phyloP scores from a whole-genome alignment of 2,113 vertebrate species.

The Glaucidium brasilianum region DNA sequence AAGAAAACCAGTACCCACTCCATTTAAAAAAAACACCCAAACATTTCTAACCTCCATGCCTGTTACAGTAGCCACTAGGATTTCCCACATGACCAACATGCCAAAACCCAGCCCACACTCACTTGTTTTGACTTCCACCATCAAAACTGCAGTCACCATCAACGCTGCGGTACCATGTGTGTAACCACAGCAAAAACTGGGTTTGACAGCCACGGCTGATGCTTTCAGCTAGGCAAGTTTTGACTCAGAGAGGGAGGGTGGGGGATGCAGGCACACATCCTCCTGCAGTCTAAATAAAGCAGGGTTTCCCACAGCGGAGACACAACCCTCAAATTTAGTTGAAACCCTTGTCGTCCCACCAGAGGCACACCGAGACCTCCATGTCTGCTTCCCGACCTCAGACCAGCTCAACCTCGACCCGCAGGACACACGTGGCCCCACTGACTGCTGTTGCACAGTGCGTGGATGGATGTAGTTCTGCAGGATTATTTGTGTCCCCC shows the following conservation, averaged over 20 bases:
- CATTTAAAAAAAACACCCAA: not conserved
- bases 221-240: not conserved
- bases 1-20: not conserved
- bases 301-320: not conserved
- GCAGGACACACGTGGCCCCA: not conserved
- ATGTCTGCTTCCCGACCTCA: not conserved
- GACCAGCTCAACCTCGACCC: not conserved
- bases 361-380: not conserved
- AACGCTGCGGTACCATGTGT: rapidly evolving
- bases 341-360: rapidly evolving
- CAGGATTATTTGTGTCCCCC: not conserved
- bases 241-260: not conserved
- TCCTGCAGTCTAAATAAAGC: not conserved
- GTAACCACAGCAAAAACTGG: rapidly evolving
- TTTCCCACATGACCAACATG: not conserved
- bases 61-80: not conserved
- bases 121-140: not conserved
- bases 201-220: rapidly evolving
- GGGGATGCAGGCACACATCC: not conserved
- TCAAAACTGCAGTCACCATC: not conserved
- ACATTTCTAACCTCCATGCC: not conserved
- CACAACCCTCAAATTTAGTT: not conserved
- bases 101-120: not conserved
- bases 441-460: rapidly evolving
- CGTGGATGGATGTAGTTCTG: too few relatives aligned